Evolutionary conservation across 2,888 invertebrate species (phyloP).

Genomic region (Apamea anceps): DNA sequence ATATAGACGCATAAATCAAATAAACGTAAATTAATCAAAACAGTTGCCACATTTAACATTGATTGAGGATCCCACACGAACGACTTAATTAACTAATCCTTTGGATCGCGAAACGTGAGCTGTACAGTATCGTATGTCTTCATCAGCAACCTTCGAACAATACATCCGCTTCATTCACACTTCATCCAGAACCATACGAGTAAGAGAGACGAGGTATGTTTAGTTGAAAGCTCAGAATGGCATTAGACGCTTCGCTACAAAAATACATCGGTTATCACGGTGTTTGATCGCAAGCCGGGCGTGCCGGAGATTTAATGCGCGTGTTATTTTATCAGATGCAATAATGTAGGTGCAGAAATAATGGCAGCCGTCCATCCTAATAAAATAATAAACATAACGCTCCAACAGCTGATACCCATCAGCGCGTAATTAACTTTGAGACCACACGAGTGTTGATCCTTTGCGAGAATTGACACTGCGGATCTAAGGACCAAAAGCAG

Average conservation of each 20-base stretch:
- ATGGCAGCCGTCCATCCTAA: background rate
- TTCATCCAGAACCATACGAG: background rate
- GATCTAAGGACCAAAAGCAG: background rate
- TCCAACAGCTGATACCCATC: constrained; percentile 24
- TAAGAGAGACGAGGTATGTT: constrained; percentile 39
- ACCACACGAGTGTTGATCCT: constrained; percentile 7
- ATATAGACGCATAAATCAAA: background rate
- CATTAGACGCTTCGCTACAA: constrained; percentile 66
- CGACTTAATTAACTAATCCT: constrained; percentile 65
- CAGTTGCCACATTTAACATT: constrained; percentile 43
- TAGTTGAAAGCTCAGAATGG: constrained; percentile 42
- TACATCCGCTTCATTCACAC: constrained; percentile 23
- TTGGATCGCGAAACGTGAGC: constrained; percentile 67
- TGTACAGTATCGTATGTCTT: constrained; percentile 62
- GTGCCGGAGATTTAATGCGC: constrained; percentile 63
- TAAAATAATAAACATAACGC: constrained; percentile 24
- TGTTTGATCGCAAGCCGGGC: constrained; percentile 60
- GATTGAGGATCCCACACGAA: constrained; percentile 55
- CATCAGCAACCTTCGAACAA: constrained; percentile 38
- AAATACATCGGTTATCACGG: constrained; percentile 70
- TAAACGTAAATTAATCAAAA: constrained; percentile 33
- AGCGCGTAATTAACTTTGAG: constrained; percentile 2
- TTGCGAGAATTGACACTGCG: background rate
- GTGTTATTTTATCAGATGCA: constrained; percentile 54
- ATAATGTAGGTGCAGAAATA: constrained; percentile 15